A percentile compares a stretch with the other conserved stretches of the same genome.
Evolutionary conservation across 2,797 vertebrate species (phyloP).

Genomic region (Xenopus petersii): DNA sequence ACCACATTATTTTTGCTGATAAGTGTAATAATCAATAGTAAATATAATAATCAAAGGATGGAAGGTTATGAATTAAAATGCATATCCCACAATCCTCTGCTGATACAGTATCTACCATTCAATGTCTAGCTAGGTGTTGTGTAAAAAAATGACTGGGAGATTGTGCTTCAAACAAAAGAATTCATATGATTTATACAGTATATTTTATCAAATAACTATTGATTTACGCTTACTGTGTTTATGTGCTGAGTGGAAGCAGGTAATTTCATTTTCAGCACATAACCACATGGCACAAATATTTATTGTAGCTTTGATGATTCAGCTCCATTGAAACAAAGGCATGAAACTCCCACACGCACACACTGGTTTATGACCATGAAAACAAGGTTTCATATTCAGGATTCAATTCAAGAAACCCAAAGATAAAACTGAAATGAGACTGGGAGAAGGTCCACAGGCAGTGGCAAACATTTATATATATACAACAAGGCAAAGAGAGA

Average conservation of each 20-base stretch:
- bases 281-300: background rate
- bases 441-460: no score
- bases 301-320: constrained; percentile 23
- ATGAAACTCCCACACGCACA: constrained; percentile 10
- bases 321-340: constrained; percentile 27
- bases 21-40: no score
- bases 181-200: background rate
- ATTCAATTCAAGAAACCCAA: no score
- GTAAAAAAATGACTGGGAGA: background rate
- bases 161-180: background rate
- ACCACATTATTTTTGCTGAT: no score
- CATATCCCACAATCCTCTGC: background rate
- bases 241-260: background rate
- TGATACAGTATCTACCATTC: background rate
- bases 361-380: constrained; percentile 20
- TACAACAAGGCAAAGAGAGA: no score
- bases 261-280: background rate
- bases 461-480: no score
- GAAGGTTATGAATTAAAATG: background rate
- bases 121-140: background rate
- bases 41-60: no score
- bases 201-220: background rate
- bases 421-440: no score
- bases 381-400: background rate
- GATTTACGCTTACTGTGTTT: background rate